phyloP scores from a whole-genome alignment of 2,113 vertebrate genomes.

The Xiphophorus maculatus region DNA sequence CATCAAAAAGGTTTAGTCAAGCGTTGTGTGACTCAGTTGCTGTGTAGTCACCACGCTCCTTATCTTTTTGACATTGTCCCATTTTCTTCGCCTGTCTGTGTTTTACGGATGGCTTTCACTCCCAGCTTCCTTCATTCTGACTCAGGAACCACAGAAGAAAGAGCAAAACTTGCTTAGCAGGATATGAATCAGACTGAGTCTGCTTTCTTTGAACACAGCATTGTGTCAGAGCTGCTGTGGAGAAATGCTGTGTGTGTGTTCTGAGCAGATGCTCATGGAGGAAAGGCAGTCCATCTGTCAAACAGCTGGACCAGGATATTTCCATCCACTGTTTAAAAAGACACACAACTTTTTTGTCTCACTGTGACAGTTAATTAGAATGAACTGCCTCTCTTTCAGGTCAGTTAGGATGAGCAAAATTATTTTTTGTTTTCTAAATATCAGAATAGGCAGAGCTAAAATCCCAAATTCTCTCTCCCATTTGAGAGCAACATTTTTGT shows the following conservation, averaged over 20 bases:
- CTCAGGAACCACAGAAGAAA: conserved; percentile 9
- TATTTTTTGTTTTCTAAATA: too few species aligned
- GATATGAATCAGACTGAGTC: conserved; percentile 35
- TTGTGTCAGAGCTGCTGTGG: neutral
- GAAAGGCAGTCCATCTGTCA: conserved; percentile 10
- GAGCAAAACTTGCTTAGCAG: conserved; percentile 54
- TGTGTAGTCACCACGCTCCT: conserved; percentile 4
- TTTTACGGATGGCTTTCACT: conserved; percentile 14
- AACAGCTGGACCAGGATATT: too few species aligned
- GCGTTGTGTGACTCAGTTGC: conserved; percentile 45
- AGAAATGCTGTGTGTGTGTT: neutral
- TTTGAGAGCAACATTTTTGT: too few species aligned
- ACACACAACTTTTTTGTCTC: too few species aligned
- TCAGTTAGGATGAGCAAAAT: too few species aligned
- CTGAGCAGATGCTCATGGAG: neutral
- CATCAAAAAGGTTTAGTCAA: conserved; percentile 58
- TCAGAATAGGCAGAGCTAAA: too few species aligned
- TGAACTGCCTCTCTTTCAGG: too few species aligned
- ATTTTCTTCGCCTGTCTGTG: conserved; percentile 18
- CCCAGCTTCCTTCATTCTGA: neutral
- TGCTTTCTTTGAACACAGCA: conserved; percentile 29
- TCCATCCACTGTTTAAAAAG: too few species aligned
- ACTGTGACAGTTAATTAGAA: too few species aligned
- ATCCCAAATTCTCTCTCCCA: too few species aligned
- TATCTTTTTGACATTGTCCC: conserved; percentile 29